Evolutionary conservation across 2,113 vertebrate genomes (phyloP).

Genomic region (Tyrannus savana): DNA sequence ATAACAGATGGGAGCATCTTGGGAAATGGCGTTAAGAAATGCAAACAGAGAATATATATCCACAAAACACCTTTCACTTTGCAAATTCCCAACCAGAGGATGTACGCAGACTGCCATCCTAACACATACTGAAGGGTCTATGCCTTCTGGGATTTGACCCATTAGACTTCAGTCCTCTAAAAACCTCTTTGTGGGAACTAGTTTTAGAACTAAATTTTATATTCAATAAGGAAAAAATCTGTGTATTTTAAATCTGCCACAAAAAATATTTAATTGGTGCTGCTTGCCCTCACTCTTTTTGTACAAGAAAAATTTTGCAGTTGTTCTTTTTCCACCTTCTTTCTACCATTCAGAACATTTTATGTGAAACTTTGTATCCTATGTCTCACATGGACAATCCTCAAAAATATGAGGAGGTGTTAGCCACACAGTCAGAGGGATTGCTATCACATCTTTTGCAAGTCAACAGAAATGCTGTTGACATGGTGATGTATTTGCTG

Average conservation of each 20-base stretch:
- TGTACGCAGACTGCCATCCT: fast-evolving
- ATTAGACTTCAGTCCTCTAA: not conserved
- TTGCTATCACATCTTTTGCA: not conserved
- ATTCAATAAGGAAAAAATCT: not conserved
- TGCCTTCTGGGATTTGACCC: not conserved
- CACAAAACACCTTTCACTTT: not conserved
- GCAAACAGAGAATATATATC: not conserved
- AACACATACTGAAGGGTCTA: not conserved
- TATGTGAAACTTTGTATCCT: not conserved
- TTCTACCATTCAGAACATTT: not conserved
- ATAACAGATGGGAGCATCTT: not conserved
- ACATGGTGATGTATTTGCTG: not conserved
- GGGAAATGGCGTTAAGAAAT: not conserved
- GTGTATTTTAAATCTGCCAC: not conserved
- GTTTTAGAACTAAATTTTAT: not conserved
- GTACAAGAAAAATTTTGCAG: not conserved
- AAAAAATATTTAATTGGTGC: not conserved
- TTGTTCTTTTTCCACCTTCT: not conserved
- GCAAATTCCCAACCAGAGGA: not conserved
- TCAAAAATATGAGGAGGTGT: not conserved
- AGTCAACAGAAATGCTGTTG: not conserved
- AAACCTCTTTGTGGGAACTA: not conserved
- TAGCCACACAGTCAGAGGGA: not conserved
- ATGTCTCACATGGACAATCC: not conserved
- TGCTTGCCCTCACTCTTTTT: not conserved